Evolutionary conservation across 2,113 vertebrate genomes (phyloP).

Genomic region (Ctenodactylus gundi): DNA sequence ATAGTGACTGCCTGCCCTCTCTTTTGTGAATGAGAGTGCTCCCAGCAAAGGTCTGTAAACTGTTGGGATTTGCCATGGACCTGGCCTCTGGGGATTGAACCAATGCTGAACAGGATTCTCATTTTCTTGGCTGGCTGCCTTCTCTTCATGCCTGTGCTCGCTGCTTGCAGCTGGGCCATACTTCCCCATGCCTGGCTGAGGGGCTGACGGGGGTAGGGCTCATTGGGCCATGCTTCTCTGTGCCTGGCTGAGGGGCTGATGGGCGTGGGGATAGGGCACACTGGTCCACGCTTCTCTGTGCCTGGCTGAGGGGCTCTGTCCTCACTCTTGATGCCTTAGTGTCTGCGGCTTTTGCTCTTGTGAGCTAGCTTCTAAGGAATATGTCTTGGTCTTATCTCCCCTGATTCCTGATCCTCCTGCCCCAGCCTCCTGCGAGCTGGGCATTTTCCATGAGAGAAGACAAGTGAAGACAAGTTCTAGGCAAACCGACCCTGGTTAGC

Average conservation of each 20-base stretch:
- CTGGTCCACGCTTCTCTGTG: no score
- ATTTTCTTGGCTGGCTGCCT: background rate
- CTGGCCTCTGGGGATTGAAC: background rate
- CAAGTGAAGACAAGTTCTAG: background rate
- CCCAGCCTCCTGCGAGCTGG: background rate
- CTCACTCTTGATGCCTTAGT: no score
- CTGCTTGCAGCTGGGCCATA: no score
- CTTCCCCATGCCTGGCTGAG: no score
- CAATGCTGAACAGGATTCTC: background rate
- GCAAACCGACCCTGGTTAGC: background rate
- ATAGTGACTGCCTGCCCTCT: background rate
- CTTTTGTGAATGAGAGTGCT: background rate
- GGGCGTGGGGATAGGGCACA: background rate
- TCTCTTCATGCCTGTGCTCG: no score
- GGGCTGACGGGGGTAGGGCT: no score
- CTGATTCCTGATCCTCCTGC: rapidly evolving
- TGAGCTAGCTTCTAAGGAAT: background rate
- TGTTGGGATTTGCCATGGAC: background rate
- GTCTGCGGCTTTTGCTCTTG: background rate
- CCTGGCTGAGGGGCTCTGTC: background rate
- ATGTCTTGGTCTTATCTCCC: background rate
- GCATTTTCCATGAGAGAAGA: background rate
- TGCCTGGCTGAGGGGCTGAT: no score
- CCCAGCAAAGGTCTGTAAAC: background rate
- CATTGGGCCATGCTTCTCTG: no score